phyloP scores from a whole-genome alignment of 2,797 vertebrate genomes.

The Adelosebastes latens region DNA sequence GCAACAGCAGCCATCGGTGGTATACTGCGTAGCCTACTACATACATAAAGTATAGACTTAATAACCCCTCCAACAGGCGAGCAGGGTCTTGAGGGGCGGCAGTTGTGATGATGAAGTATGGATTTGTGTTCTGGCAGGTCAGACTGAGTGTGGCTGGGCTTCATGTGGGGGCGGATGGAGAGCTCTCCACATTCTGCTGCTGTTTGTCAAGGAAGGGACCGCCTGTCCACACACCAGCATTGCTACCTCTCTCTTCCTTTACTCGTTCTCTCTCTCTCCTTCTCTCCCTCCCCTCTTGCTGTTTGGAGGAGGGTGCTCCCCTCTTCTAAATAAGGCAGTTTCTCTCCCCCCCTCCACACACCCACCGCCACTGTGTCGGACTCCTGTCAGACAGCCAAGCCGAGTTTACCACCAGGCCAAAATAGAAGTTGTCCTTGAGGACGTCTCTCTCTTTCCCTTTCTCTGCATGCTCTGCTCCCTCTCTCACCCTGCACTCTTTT shows the following conservation, averaged over 20 bases:
- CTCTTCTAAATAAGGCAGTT: constrained; percentile 50
- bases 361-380: constrained; percentile 17
- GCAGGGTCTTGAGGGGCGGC: constrained; percentile 26
- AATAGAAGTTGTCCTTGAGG: constrained; percentile 69
- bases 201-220: constrained; percentile 5
- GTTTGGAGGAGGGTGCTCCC: constrained; percentile 19
- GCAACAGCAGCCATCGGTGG: too few relatives aligned
- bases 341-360: neutral
- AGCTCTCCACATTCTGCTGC: constrained; percentile 23
- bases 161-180: constrained; percentile 20
- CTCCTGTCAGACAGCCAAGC: constrained; percentile 58
- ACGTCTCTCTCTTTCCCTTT: neutral
- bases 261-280: neutral
- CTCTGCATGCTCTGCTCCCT: neutral
- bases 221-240: neutral
- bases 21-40: neutral
- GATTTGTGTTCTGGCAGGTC: constrained; percentile 49
- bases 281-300: neutral
- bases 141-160: constrained; percentile 21
- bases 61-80: neutral
- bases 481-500: neutral
- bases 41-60: too few relatives aligned
- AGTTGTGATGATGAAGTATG: constrained; percentile 48
- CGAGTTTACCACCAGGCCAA: constrained; percentile 55
- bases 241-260: neutral